Conservation (phyloP, 2,797 vertebrate genomes). For the Sebastes reedi region DNA sequence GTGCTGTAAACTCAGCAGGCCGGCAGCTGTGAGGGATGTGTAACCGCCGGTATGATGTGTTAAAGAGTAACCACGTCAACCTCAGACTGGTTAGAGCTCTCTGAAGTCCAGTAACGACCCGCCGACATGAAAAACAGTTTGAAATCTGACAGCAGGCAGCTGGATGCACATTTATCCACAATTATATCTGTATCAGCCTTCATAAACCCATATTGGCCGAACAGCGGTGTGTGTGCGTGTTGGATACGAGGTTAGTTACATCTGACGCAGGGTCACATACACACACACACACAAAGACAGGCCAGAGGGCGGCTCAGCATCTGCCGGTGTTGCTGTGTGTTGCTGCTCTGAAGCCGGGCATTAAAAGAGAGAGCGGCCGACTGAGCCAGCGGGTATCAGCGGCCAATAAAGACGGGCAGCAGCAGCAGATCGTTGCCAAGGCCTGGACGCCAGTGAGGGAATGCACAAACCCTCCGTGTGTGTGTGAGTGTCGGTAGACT, state of each 20-base stretch:
- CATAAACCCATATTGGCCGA: background rate
- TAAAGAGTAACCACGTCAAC: constrained; percentile 15
- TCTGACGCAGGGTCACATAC: constrained; percentile 8
- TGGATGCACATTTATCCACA: background rate
- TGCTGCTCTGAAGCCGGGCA: constrained; percentile 45
- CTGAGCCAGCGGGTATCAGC: constrained; percentile 52
- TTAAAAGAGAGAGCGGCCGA: constrained; percentile 36
- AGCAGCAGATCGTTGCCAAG: constrained; percentile 39
- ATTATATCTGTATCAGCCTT: background rate
- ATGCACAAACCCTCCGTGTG: constrained; percentile 21
- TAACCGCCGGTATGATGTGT: background rate
- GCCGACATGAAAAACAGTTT: background rate
- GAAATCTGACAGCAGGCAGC: background rate
- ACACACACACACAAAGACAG: background rate
- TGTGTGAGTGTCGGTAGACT: constrained; percentile 4
- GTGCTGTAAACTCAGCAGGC: background rate
- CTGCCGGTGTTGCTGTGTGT: constrained; percentile 38
- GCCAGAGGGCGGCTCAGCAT: constrained; percentile 40
- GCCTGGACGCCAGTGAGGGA: constrained; percentile 49
- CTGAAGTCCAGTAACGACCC: background rate
- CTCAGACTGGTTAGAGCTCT: constrained; percentile 13
- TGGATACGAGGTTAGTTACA: constrained; percentile 33
- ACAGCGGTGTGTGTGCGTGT: background rate
- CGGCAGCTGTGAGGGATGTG: constrained; percentile 8
- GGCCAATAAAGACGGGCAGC: constrained; percentile 55